Evolutionary conservation across 92 coral and sea anemone genomes (phyloP), one percentile per base, ranked within the genome.

Genomic region (Muricea muricata): DNA sequence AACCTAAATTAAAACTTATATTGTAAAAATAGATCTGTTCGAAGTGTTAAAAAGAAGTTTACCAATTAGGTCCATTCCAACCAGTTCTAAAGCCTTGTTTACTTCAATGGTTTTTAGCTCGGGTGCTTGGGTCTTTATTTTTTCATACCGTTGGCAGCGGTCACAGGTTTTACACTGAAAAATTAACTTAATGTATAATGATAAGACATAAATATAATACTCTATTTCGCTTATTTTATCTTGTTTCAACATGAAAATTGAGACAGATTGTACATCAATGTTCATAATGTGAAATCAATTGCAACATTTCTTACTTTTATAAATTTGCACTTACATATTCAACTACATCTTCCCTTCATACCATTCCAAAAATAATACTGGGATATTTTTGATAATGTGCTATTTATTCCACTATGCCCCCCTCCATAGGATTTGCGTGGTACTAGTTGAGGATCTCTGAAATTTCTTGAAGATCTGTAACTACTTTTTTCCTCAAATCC

Each of bases 391-490:
- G 67, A 7, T 17, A 58, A 12, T 0, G 5, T 58, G 25, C 14
- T 58, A 18, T 58, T 58, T 58, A 58, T 58, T 7, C 67, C 67
- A 58, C 67, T 58, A 17, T 58, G 67, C 34, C 67, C 67, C 67
- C 67, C n/a, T n/a, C n/a, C 67, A 58, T 58, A 4, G 67, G 67
- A 15, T 58, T 58, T 0, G 67, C 18, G 13, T 58, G 67, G 67
- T 58, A 58, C 25, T 58, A 30, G 24, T 58, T 7, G 1, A 58
- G 67, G 21, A 58, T 58, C 29, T 58, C 67, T 6, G 34, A 6
- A 4, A 58, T 58, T 11, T 58, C 67, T 1, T 58, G 10, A 15
- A 6, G 7, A 4, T 58, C 67, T 11, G 14, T 58, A 7, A 58
- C 67, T 18, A 58, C 67, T 58, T 58, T 58, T 15, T 58, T 58